Evolutionary conservation across 2,797 vertebrate species (phyloP).

Genomic region (Chelon labrosus): DNA sequence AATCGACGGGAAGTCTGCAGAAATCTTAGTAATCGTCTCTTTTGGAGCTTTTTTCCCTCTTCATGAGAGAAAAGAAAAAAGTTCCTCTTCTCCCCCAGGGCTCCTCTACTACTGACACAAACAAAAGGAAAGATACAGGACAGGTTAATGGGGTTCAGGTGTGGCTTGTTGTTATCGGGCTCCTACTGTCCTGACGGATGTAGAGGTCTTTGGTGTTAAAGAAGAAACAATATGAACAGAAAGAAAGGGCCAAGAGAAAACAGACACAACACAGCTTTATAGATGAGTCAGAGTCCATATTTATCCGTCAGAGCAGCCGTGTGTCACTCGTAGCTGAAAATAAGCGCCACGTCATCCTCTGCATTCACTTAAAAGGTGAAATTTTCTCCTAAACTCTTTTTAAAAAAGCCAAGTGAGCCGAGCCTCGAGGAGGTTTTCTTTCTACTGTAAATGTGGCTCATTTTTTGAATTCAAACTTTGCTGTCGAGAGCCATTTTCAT

Average conservation of each 20-base stretch:
- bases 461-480: slow-evolving; percentile 34
- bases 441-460: slow-evolving; percentile 40
- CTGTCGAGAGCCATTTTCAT: slow-evolving; percentile 13
- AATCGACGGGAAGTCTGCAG: not conserved
- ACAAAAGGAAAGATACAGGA: slow-evolving; percentile 1
- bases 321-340: not conserved
- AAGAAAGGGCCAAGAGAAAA: not conserved
- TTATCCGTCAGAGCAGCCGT: slow-evolving; percentile 1
- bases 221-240: not conserved
- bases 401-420: slow-evolving; percentile 11
- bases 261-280: not conserved
- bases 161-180: not conserved
- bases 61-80: no score
- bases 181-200: slow-evolving; percentile 1
- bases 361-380: slow-evolving; percentile 8
- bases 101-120: slow-evolving; percentile 1
- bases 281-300: slow-evolving; percentile 1
- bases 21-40: not conserved
- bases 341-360: not conserved
- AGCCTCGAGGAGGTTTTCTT: slow-evolving; percentile 39
- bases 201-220: not conserved
- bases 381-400: not conserved
- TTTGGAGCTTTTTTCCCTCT: not conserved
- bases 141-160: slow-evolving; percentile 41
- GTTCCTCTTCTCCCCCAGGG: not conserved